Base-by-base conservation (phyloP, 1,140 invertebrate species). In the Mycetomoellerius zeteki region DNA sequence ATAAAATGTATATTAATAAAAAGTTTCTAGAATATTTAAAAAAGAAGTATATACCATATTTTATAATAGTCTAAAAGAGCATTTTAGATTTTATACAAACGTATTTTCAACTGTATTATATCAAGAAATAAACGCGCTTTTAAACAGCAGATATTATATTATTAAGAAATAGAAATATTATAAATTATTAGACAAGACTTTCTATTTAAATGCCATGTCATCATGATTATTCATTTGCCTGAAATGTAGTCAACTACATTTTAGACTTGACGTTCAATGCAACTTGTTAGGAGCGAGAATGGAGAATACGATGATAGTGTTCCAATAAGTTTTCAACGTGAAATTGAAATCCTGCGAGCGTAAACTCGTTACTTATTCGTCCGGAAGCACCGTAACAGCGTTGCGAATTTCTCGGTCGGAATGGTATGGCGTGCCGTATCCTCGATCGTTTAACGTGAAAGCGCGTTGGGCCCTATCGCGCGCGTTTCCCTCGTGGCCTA, bases 321-420 rank as follows among this genome's bases (percentile, higher is more conserved):
- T 50, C 69, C 80, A 84, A 84, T 84, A 75, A 84, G 80, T 84
- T 84, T 75, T 73, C 69, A 30, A 60, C 80, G 56, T 8, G 54
- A 84, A 84, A 84, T 84, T 84, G 80, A 84, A 84, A 84, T 84
- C 80, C 69, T 50, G 69, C 67, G 43, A 73, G 80, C 69, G 80
- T 75, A 84, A 84, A 84, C 54, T 82, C 80, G 80, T 82, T 82
- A 82, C 54, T 84, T 84, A 84, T 84, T 84, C 80, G 80, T 84
- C 71, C 69, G 69, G 80, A 84, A 73, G 80, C 54, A 37, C 69
- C 24, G 80, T 84, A 84, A 84, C 37, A 60, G 69, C 80, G 52
- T 82, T 73, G 77, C 47, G 37, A 84, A 84, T 75, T 69, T 84
- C 72, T 84, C 80, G 27, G 24, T 75, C 80, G 54, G 8, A 60